A percentile compares a stretch with the other conserved stretches of the same genome.
Evolutionary conservation across 2,797 vertebrate species (phyloP).

Genomic region (Micrastur ruficollis): DNA sequence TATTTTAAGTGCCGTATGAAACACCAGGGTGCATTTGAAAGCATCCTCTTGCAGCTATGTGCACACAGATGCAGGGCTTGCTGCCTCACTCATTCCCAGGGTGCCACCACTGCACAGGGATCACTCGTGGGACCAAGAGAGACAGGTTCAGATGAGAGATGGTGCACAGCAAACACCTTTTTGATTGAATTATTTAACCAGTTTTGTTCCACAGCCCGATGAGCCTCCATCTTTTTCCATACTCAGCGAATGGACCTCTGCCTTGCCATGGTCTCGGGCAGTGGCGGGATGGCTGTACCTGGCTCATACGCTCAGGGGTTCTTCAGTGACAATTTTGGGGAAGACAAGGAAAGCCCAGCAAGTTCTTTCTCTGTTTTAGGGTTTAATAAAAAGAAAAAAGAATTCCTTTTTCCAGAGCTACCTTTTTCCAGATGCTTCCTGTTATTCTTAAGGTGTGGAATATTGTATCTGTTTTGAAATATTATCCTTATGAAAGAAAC

Average conservation of each 20-base stretch:
- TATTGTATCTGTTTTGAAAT: background rate
- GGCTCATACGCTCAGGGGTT: background rate
- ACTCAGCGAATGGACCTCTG: background rate
- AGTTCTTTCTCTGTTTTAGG: background rate
- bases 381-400: background rate
- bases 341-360: background rate
- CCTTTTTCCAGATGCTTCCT: background rate
- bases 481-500: background rate
- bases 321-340: background rate
- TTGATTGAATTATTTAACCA: background rate
- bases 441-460: background rate
- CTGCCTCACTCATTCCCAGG: background rate
- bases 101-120: background rate
- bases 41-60: background rate
- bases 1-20: background rate
- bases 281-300: background rate
- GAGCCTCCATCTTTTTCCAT: background rate
- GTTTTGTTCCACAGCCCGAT: background rate
- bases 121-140: background rate
- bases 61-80: background rate
- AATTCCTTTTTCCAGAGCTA: background rate
- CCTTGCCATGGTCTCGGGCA: background rate
- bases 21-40: background rate
- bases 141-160: background rate
- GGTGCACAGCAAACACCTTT: background rate